Evolutionary conservation across 1,140 invertebrate species (phyloP), one percentile per base, ranked within the genome.

Genomic region (Nebria ingens): DNA sequence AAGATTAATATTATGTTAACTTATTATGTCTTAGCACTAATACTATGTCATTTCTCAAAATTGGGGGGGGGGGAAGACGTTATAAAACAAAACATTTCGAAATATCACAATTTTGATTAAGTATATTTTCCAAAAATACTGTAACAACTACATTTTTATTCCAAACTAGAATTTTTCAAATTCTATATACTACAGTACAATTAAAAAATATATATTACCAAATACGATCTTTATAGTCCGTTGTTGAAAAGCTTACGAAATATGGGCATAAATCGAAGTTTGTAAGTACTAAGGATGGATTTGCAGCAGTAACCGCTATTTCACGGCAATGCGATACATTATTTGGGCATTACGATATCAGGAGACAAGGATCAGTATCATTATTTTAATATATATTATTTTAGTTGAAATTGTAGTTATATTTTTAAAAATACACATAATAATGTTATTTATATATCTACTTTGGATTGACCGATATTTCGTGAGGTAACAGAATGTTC

Each of bases 271-370:
- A 71, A 2, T 56, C 69, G 0, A 60, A 62, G 1, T 52, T 60
- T 25, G 61, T 61, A 17, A 73, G 70, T 25, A 40, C 58, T 6
- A 71, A 71, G 21, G 70, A 79, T 51, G 76, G 76, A 20, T 81
- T 80, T 52, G 76, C 80, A 2, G 66, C 68, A 15, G 56, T 83
- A 11, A 75, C 75, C 1, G 79, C 69, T 1, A 65, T 84, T 40
- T 59, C 74, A 0, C 65, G 57, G 1, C 61, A 71, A 54, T 59
- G 70, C 20, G 66, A 65, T 50, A 56, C 58, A 17, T 62, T 83
- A 22, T 67, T 68, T 22, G 81, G 78, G 0, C 77, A 77, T 60
- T 76, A 72, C 1, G 83, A 85, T 68, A 74, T 68, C 61, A 70
- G 82, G 45, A 74, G 82, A 60, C 62, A 71, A 45, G 82, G 83